Base-by-base conservation (phyloP, 2,113 vertebrate genomes). In the Passer domesticus region DNA sequence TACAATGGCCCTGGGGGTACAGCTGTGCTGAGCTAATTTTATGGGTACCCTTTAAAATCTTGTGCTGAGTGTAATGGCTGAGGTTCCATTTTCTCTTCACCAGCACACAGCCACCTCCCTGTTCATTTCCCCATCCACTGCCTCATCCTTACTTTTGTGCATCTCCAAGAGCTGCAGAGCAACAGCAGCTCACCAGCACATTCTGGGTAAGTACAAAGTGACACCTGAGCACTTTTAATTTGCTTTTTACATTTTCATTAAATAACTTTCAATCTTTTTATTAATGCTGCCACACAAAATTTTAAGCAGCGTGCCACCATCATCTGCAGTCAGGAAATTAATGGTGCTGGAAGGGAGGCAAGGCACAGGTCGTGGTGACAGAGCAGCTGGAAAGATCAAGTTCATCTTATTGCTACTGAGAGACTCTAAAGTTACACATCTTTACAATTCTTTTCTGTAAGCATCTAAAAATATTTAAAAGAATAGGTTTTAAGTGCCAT, bases 301-400 rank as follows among this genome's bases (percentile, higher is more conserved):
- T 70, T 15, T 35, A 78, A 76, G 68, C 47, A 88, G 37, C 0
- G 0, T n/a, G 37, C 13, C 64, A 53, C 18, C 43, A 58, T 30
- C 30, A 25, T 17, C 46, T 83, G 50, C n/a, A 64, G 55, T 50
- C 64, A 23, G 50, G 53, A 72, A 82, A 64, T n/a, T 46, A 15
- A 11, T 15, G 4, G 44, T 53, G 69, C 58, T 66, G 4, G 33
- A 74, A 89, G 56, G 9, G 9, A 86, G 70, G 22, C 18, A 55
- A 53, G 20, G 53, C 77, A n/a, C 28, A 68, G 11, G 4, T 44
- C 0, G 0, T 66, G 52, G 52, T 63, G 56, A 56, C 17, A 56
- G 73, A 58, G 41, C 25, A 85, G 15, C 50, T 87, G 41, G 56
- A 53, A 90, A 64, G 49, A 73, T 50, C 9, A 53, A 30, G 39